Percentiles rank a stretch among this genome's conserved stretches.
These are phyloP conservation scores for Yponomeuta plumbellus DNA, from an alignment of 2,888 invertebrate species.

Conservation along the genomic window DNA sequence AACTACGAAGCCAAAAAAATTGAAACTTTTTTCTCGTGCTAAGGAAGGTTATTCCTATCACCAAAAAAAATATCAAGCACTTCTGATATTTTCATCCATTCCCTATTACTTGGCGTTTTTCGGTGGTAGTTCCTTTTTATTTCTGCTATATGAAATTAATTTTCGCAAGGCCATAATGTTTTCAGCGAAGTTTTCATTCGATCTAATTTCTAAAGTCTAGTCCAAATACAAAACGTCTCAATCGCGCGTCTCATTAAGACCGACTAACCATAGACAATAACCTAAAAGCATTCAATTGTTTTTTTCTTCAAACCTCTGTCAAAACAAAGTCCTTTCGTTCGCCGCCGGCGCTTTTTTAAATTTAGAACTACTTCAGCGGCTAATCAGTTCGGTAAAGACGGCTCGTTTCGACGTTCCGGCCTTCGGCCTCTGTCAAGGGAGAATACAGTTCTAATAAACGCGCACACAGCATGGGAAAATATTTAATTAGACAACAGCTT, in stretches of 20 bases:
- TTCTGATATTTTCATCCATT: no score
- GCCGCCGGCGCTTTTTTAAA: slow-evolving; percentile 48
- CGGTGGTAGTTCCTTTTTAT: background rate
- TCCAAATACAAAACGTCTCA: slow-evolving; percentile 38
- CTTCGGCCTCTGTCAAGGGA: slow-evolving; percentile 19
- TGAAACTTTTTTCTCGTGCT: no score
- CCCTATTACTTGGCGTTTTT: background rate
- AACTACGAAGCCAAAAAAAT: no score
- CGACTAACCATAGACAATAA: slow-evolving; percentile 47
- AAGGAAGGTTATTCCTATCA: no score
- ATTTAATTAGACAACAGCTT: slow-evolving; percentile 76
- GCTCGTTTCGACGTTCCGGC: slow-evolving; percentile 39
- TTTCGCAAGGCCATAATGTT: no score
- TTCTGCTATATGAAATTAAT: background rate
- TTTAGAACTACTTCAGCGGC: slow-evolving; percentile 70
- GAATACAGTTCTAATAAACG: slow-evolving; percentile 36
- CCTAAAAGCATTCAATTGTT: slow-evolving; percentile 55
- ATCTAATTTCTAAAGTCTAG: no score
- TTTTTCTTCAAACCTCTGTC: slow-evolving; percentile 51
- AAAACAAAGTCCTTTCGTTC: slow-evolving; percentile 42
- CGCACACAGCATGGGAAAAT: slow-evolving; percentile 66
- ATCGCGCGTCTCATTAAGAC: slow-evolving; percentile 49
- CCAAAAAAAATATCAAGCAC: no score
- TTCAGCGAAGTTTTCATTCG: no score
- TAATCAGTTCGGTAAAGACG: slow-evolving; percentile 73